phyloP scores from a whole-genome alignment of 2,113 vertebrate species.

The Apeltes quadracus region DNA sequence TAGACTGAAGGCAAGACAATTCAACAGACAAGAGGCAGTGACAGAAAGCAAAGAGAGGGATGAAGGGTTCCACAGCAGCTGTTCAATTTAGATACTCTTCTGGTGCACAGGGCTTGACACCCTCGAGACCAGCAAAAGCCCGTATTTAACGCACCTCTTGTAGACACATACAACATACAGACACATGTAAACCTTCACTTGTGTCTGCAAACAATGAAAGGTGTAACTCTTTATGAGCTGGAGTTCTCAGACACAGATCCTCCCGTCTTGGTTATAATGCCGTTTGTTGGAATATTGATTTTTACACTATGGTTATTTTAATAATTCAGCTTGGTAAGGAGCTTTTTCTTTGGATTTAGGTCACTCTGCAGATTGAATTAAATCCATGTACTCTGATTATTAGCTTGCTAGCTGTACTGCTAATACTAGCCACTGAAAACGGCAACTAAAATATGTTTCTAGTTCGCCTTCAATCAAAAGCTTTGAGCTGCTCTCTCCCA shows the following conservation, averaged over 20 bases:
- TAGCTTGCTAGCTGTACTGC: not conserved
- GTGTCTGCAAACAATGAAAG: not conserved
- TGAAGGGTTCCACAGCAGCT: slow-evolving; percentile 18
- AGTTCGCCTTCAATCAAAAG: not conserved
- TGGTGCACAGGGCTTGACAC: slow-evolving; percentile 9
- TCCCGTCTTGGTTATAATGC: not conserved
- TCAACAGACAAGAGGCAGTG: not conserved
- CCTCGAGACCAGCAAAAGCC: slow-evolving; percentile 10
- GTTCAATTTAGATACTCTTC: slow-evolving; percentile 48
- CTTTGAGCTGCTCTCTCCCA: not conserved
- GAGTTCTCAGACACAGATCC: not conserved
- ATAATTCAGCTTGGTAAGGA: not conserved
- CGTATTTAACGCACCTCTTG: not conserved
- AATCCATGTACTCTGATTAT: not conserved
- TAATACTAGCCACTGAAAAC: not conserved
- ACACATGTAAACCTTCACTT: not conserved
- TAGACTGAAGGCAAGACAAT: slow-evolving; percentile 1
- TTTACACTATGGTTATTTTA: not conserved
- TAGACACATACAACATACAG: not conserved
- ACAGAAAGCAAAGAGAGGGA: not conserved
- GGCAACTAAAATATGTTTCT: not conserved
- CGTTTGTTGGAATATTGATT: not conserved
- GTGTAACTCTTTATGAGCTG: not conserved
- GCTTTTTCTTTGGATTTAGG: not conserved
- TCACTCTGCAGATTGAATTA: not conserved